Conservation (phyloP, 2,888 invertebrate species). For the Gisinianus flammeolus region DNA sequence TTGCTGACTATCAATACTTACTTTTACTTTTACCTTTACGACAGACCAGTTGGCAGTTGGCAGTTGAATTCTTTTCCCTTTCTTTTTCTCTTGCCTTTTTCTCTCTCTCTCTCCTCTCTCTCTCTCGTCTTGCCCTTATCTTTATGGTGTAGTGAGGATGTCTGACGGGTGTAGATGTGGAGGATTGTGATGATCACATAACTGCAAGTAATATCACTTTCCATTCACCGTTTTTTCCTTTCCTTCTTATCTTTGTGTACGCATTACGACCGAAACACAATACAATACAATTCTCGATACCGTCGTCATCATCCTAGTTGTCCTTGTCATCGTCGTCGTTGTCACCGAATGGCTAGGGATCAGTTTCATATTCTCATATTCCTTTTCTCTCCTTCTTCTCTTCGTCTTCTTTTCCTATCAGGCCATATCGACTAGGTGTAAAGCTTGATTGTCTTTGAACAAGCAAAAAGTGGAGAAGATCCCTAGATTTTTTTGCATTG, state of each 20-base stretch:
- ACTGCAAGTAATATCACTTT: background rate
- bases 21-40: conserved; percentile 10
- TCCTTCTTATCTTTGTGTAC: background rate
- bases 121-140: too few species aligned
- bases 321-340: background rate
- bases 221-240: background rate
- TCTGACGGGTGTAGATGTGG: too few species aligned
- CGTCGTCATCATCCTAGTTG: background rate
- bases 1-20: conserved; percentile 7
- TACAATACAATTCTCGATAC: background rate
- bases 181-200: too few species aligned
- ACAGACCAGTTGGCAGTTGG: background rate
- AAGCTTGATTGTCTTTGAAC: conserved; percentile 12
- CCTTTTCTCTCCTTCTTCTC: background rate
- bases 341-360: background rate
- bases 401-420: background rate
- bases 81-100: background rate
- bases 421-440: background rate
- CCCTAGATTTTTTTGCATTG: background rate
- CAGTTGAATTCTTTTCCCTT: background rate
- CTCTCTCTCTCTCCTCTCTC: too few species aligned
- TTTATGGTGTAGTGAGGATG: too few species aligned
- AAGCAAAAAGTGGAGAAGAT: background rate
- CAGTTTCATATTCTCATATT: background rate
- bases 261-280: background rate